Base-by-base conservation (phyloP, 1,140 invertebrate species). In the Panulirus ornatus region DNA sequence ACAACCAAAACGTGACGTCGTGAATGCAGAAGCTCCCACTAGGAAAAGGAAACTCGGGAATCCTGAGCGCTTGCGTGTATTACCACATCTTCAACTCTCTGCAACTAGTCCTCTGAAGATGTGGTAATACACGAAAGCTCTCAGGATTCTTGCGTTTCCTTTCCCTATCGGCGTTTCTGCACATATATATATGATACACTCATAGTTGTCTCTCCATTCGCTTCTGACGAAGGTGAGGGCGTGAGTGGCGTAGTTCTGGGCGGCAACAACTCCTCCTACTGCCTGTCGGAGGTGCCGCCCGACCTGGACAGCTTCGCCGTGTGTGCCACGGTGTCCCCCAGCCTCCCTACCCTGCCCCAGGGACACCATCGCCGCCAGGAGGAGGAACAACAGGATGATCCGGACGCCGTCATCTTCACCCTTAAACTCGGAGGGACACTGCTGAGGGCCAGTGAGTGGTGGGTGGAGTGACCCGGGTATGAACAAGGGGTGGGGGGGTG, bases 181-280 rank as follows among this genome's bases (percentile, higher is more conserved):
- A 34, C 27, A 11, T n/a, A 30, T 34, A 30, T 2, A 3, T 73
- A 5, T 19, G 22, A 58, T 22, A 58, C 19, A 11, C 3, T 34
- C 14, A 0, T 9, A 8, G 5, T 22, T 66, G 5, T 5, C 63
- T 66, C 30, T 27, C 38, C 6, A 73, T 73, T 3, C 6, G 14
- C 5, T 2, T 40, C n/a, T 14, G 30, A 19, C 40, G 36, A 34
- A 75, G 71, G 71, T 22, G 71, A 38, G 34, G 36, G 36, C 8
- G 71, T 75, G 9, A 36, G n/a, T 16, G 71, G 71, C 2, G 36
- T 75, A 9, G 71, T 75, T 0, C 34, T 75, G 16, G 71, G 71
- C 9, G 71, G 71, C 1, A 11, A 11, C 2, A 44, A 75, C 71
- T 75, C 36, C 71, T 75, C 71, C 27, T 75, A 75, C 71, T 75